These are phyloP conservation scores for Phallusia fumigata DNA, from an alignment of 23 tunicate genomes.

Conservation along the genomic window DNA sequence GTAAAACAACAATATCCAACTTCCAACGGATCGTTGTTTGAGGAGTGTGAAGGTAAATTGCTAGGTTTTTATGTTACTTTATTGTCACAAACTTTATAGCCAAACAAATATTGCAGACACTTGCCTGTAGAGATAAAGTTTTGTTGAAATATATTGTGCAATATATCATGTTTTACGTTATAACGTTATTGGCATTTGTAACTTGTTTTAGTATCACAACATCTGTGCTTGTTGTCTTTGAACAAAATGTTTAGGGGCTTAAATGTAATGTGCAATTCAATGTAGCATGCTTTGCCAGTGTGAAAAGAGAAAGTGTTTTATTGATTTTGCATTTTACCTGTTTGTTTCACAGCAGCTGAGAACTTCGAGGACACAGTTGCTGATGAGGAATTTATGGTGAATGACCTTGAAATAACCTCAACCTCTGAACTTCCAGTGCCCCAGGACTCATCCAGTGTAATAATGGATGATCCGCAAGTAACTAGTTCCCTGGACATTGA, in stretches of 20 bases:
- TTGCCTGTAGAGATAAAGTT: too few relatives aligned
- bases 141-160: too few relatives aligned
- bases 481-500: background rate
- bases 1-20: slow-evolving; percentile 5
- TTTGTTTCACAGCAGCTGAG: too few relatives aligned
- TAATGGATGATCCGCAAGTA: background rate
- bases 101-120: too few relatives aligned
- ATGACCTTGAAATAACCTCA: slow-evolving; percentile 42
- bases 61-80: background rate
- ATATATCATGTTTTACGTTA: too few relatives aligned
- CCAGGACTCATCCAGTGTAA: slow-evolving; percentile 7
- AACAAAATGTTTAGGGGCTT: too few relatives aligned
- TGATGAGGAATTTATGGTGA: slow-evolving; percentile 28
- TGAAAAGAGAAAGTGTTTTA: too few relatives aligned
- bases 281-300: too few relatives aligned
- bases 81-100: background rate
- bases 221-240: too few relatives aligned
- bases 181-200: too few relatives aligned
- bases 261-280: too few relatives aligned
- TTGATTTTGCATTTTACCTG: background rate
- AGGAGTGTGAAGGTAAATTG: background rate
- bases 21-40: background rate
- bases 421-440: slow-evolving; percentile 10
- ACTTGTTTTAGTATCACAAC: too few relatives aligned
- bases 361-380: background rate